Evolutionary conservation across 2,113 vertebrate species (phyloP).

Genomic region (Phylloscopus trochilus): DNA sequence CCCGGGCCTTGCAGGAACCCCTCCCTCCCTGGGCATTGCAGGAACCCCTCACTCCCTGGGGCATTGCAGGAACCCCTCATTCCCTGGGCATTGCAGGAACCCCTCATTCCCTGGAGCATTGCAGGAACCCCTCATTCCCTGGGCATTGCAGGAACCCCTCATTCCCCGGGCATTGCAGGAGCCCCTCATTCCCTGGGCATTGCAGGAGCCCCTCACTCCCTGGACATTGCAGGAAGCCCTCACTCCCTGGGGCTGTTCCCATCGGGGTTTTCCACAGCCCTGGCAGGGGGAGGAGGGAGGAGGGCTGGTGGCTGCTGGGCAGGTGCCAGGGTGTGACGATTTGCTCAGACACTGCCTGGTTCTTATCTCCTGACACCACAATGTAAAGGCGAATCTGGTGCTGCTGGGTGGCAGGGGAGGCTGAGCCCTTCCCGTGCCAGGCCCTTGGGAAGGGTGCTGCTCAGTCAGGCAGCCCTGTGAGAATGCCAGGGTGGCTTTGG

Average conservation of each 20-base stretch:
- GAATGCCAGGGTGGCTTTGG: neutral
- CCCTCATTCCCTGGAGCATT: no score
- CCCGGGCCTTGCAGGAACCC: rapidly evolving
- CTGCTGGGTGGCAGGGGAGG: neutral
- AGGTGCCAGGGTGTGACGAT: neutral
- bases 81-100: neutral
- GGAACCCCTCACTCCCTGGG: rapidly evolving
- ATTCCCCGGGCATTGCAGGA: rapidly evolving
- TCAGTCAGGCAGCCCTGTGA: neutral
- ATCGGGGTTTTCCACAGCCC: neutral
- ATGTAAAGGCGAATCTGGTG: neutral
- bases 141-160: neutral
- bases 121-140: rapidly evolving
- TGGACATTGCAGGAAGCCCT: neutral
- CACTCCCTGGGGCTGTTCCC: rapidly evolving
- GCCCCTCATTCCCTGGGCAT: rapidly evolving
- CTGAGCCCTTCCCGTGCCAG: neutral
- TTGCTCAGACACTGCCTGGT: neutral
- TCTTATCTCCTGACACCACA: neutral
- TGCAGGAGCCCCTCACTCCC: neutral
- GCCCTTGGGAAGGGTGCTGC: neutral
- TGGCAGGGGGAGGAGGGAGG: neutral
- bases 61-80: neutral
- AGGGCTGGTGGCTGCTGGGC: neutral
- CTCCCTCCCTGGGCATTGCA: rapidly evolving